These are phyloP conservation scores for Tinamus guttatus DNA, from an alignment of 2,113 vertebrate genomes.

Conservation along the genomic window DNA sequence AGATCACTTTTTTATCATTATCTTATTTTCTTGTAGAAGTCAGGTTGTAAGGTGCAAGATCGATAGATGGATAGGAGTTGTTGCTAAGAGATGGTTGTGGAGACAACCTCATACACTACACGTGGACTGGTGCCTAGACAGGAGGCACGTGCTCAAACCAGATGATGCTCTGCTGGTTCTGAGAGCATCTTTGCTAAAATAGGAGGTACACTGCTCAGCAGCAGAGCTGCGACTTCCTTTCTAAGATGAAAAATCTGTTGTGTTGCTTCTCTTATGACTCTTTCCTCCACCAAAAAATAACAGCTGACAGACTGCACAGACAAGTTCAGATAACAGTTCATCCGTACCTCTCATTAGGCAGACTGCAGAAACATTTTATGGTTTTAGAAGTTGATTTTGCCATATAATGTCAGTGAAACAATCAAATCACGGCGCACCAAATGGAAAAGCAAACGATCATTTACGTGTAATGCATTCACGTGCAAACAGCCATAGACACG, in stretches of 20 bases:
- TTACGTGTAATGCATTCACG: no score
- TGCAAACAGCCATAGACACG: no score
- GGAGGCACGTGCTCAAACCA: slow-evolving; percentile 12
- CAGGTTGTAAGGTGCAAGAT: accelerated
- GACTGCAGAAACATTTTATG: not conserved
- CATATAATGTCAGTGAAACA: not conserved
- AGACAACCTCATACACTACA: not conserved
- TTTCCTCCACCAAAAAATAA: slow-evolving; percentile 25
- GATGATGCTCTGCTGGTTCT: slow-evolving; percentile 16
- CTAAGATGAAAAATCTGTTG: slow-evolving; percentile 54
- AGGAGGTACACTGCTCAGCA: slow-evolving; percentile 28
- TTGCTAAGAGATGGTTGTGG: not conserved
- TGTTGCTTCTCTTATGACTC: slow-evolving; percentile 35
- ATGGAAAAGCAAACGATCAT: not conserved
- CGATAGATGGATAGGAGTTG: not conserved
- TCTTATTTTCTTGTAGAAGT: not conserved
- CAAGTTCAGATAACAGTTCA: slow-evolving; percentile 9
- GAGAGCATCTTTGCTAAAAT: slow-evolving; percentile 61
- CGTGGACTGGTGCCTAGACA: not conserved
- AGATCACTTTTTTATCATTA: not conserved
- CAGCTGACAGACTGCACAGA: not conserved
- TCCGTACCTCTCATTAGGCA: slow-evolving; percentile 16
- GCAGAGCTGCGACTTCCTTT: not conserved
- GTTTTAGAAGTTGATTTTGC: slow-evolving; percentile 10
- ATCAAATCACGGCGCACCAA: not conserved